Percentiles rank a stretch among this genome's conserved stretches.
These are phyloP conservation scores for Tridacna gigas DNA, from an alignment of 2,888 invertebrate genomes.

Conservation along the genomic window DNA sequence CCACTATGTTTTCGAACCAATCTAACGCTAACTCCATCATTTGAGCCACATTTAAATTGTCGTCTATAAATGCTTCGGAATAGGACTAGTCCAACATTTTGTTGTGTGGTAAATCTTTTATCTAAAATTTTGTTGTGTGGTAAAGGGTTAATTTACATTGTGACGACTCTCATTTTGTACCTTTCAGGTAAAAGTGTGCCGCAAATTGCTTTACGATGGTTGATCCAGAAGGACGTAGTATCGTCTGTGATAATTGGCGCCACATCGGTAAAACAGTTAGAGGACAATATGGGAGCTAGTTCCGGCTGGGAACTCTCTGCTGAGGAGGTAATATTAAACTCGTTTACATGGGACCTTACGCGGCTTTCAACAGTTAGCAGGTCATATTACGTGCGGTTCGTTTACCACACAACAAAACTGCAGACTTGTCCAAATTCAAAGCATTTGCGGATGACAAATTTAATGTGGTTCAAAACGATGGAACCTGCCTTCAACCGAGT, in stretches of 20 bases:
- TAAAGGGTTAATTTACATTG: not conserved
- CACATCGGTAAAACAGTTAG: constrained; percentile 76
- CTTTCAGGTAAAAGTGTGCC: constrained; percentile 69
- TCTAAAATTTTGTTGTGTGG: not conserved
- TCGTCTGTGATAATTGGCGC: constrained; percentile 79
- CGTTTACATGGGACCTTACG: not conserved
- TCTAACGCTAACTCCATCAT: not conserved
- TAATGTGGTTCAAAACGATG: no score
- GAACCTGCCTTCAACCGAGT: no score
- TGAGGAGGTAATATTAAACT: constrained; percentile 69
- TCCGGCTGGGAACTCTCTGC: constrained; percentile 73
- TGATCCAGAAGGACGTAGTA: constrained; percentile 77
- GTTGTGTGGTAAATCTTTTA: no score
- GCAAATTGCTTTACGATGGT: constrained; percentile 80
- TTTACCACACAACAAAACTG: no score
- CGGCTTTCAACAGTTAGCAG: not conserved
- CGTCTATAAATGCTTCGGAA: not conserved
- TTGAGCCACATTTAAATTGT: not conserved
- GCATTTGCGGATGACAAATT: no score
- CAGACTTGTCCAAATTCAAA: no score
- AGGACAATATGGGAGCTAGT: constrained; percentile 78
- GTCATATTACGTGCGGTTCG: not conserved
- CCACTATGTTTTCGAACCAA: constrained; percentile 5
- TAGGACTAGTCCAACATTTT: not conserved
- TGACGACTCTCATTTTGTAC: not conserved